Evolutionary conservation across 2,113 vertebrate genomes (phyloP), one percentile per base, ranked within the genome.

Genomic region (Dasypus novemcinctus): DNA sequence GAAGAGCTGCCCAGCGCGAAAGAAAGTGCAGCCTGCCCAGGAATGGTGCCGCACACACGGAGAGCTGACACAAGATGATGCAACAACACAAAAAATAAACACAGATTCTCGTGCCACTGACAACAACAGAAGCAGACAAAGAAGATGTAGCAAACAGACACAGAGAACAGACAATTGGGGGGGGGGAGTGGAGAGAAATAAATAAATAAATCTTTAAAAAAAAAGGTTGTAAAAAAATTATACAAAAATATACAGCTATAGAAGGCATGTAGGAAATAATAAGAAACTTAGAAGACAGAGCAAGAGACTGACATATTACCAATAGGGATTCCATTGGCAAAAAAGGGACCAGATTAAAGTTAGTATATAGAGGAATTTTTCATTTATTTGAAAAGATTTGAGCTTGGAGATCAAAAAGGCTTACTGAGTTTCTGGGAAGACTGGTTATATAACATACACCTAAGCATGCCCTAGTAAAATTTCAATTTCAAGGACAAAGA

Each of bases 401-500:
- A 59, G 21, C 20, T 54, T 75, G 27, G 25, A 85, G 52, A 91
- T 27, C 38, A 12, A 88, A 92, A 89, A 92, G 15, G 66, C 72
- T 86, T 82, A 94, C 13, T 72, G 69, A 83, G 18, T 83, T 95
- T 11, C 12, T 78, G 75, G 20, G 4, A 90, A 54, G 85, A 79
- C 0, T 80, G 84, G 13, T 21, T 23, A 20, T 63, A 78, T 17
- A 43, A 59, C 6, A 75, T 17, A 93, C 43, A 87, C 23, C 17
- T n/a, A 61, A 93, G 4, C 38, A 61, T 68, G 31, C 57, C 54
- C 49, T 69, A 13, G n/a, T 75, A 87, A 88, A 92, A 69, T 63
- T 91, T 52, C 86, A 90, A 92, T 94, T 97, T 92, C 38, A 94
- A 93, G 49, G 13, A 76, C 49, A 83, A 94, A 90, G 61, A 69